Conservation (phyloP, 1,140 invertebrate species). For the Euwallacea similis region DNA sequence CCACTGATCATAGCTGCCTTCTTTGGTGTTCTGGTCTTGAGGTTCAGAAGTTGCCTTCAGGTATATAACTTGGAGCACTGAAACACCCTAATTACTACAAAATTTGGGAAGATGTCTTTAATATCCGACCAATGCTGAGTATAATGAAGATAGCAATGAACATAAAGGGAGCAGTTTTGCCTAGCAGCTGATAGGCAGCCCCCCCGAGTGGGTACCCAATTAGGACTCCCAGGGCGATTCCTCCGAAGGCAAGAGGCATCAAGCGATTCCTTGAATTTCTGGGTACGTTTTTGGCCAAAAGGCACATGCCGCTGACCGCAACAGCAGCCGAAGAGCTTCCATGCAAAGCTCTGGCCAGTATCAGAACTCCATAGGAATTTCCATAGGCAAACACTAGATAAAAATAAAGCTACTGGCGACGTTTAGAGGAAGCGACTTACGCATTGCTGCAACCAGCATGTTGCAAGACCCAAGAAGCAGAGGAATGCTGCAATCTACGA, state of each 20-base stretch:
- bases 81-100: neutral
- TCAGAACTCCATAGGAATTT: conserved; percentile 70
- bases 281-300: conserved; percentile 62
- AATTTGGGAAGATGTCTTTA: neutral
- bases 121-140: conserved; percentile 54
- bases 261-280: conserved; percentile 66
- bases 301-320: conserved; percentile 71
- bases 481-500: conserved; percentile 76
- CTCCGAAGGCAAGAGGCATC: conserved; percentile 79
- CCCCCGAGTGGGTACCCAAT: conserved; percentile 79
- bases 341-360: conserved; percentile 81
- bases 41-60: conserved; percentile 9
- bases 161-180: conserved; percentile 74
- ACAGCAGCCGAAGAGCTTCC: conserved; percentile 84
- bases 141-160: conserved; percentile 66
- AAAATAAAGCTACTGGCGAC: neutral
- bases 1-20: conserved; percentile 55
- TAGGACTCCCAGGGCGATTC: conserved; percentile 76
- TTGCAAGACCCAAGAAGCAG: conserved; percentile 81
- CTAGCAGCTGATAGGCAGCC: conserved; percentile 72
- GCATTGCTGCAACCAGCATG: conserved; percentile 76
- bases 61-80: conserved; percentile 38
- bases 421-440: conserved; percentile 61
- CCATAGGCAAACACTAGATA: conserved; percentile 79
- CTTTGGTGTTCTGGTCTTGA: neutral